A percentile compares a stretch with the other conserved stretches of the same genome.
Conservation (phyloP, 2,797 vertebrate species). For the Florisuga fusca region DNA sequence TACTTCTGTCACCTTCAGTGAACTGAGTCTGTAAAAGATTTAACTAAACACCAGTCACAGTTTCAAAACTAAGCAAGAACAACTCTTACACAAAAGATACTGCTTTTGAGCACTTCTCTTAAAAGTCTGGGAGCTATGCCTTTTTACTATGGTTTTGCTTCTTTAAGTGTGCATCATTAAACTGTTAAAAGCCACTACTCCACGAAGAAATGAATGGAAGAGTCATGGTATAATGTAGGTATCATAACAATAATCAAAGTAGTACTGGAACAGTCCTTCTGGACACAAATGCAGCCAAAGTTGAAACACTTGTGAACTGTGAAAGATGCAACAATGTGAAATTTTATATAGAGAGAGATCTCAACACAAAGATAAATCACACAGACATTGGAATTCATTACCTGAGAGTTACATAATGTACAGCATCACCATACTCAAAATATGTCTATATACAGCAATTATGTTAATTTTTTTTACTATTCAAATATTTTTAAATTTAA, state of each 20-base stretch:
- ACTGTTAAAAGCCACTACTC: neutral
- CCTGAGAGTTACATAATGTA: neutral
- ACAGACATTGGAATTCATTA: neutral
- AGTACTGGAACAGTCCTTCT: neutral
- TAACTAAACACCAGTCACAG: slow-evolving; percentile 79
- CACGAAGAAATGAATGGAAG: neutral
- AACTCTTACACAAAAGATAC: slow-evolving; percentile 38
- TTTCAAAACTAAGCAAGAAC: slow-evolving; percentile 71
- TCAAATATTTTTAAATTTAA: neutral
- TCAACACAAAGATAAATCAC: neutral
- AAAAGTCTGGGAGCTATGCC: neutral
- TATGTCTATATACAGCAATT: neutral
- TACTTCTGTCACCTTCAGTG: slow-evolving; percentile 97
- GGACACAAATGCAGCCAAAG: neutral
- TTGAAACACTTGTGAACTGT: neutral
- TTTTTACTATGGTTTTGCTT: neutral
- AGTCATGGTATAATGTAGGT: fast-evolving
- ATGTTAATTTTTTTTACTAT: neutral
- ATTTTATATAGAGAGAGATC: neutral
- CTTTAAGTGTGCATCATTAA: neutral
- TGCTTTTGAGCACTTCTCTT: neutral
- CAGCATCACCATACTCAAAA: neutral
- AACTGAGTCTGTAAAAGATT: slow-evolving; percentile 80
- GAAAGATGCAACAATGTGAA: neutral
- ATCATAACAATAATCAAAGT: neutral